Evolutionary conservation across 2,888 invertebrate genomes (phyloP).

Genomic region (Automeris io): DNA sequence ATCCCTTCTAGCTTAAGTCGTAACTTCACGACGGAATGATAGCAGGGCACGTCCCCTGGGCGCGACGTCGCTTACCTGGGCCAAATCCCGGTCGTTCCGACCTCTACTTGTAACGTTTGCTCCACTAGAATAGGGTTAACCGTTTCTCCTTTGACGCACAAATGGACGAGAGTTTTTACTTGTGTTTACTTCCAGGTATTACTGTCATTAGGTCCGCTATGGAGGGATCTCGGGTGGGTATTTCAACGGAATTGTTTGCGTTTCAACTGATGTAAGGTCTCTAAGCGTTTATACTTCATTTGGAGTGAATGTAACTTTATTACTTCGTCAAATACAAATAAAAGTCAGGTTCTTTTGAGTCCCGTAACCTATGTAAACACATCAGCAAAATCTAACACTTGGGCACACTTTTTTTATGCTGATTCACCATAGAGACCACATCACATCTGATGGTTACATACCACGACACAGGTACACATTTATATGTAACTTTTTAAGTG

Average conservation of each 20-base stretch:
- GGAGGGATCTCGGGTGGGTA: slow-evolving; percentile 1
- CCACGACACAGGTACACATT: no score
- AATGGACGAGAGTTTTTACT: slow-evolving; percentile 18
- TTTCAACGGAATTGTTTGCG: neutral
- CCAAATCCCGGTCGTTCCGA: slow-evolving; percentile 20
- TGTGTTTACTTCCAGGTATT: slow-evolving; percentile 9
- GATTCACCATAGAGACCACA: no score
- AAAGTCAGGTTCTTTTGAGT: no score
- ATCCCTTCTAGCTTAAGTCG: slow-evolving; percentile 2
- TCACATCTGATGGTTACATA: no score
- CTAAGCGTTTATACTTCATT: neutral
- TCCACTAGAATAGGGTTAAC: slow-evolving; percentile 29
- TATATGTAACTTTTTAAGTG: no score
- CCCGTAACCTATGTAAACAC: no score
- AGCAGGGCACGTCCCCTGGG: slow-evolving; percentile 11
- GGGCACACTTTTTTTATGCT: no score
- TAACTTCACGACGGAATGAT: slow-evolving; percentile 14
- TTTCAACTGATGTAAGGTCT: neutral
- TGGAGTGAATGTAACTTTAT: neutral
- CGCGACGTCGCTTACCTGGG: slow-evolving; percentile 27
- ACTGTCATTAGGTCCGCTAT: slow-evolving; percentile 9
- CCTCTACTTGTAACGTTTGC: slow-evolving; percentile 26
- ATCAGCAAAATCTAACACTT: no score
- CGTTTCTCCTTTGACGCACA: slow-evolving; percentile 23
- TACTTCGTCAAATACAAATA: no score